A percentile compares a stretch with the other conserved stretches of the same genome.
Evolutionary conservation across 2,113 vertebrate species (phyloP).

Genomic region (Tachysurus vachellii): DNA sequence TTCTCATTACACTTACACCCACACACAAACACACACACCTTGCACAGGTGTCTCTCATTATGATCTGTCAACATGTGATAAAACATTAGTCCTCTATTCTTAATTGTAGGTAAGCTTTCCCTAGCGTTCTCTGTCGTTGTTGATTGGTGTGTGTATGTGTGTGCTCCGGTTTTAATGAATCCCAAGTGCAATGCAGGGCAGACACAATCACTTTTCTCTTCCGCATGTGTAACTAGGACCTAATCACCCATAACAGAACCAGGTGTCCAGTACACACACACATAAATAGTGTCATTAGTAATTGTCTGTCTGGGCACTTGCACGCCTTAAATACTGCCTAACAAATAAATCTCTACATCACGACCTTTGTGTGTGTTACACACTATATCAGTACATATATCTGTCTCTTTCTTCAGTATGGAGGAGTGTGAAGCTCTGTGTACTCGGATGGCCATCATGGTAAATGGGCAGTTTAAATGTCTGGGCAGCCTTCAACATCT

Average conservation of each 20-base stretch:
- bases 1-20: slow-evolving; percentile 16
- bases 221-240: slow-evolving; percentile 14
- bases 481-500: slow-evolving; percentile 45
- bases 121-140: not conserved
- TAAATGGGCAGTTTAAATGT: slow-evolving; percentile 43
- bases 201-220: slow-evolving; percentile 32
- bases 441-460: slow-evolving; percentile 49
- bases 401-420: slow-evolving; percentile 31
- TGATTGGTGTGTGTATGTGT: slow-evolving; percentile 20
- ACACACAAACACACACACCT: slow-evolving; percentile 26
- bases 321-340: not conserved
- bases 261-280: slow-evolving; percentile 33
- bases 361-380: slow-evolving; percentile 1
- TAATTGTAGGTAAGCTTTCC: slow-evolving; percentile 22
- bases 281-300: slow-evolving; percentile 17
- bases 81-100: slow-evolving; percentile 57
- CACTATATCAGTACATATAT: not conserved
- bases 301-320: slow-evolving; percentile 21
- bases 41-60: slow-evolving; percentile 31
- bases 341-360: not conserved
- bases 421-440: slow-evolving; percentile 49
- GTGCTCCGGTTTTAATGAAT: slow-evolving; percentile 32
- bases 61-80: slow-evolving; percentile 28
- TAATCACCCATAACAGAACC: slow-evolving; percentile 40
- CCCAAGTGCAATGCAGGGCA: not conserved